phyloP scores from a whole-genome alignment of 2,113 vertebrate species.

The Petromus typicus region DNA sequence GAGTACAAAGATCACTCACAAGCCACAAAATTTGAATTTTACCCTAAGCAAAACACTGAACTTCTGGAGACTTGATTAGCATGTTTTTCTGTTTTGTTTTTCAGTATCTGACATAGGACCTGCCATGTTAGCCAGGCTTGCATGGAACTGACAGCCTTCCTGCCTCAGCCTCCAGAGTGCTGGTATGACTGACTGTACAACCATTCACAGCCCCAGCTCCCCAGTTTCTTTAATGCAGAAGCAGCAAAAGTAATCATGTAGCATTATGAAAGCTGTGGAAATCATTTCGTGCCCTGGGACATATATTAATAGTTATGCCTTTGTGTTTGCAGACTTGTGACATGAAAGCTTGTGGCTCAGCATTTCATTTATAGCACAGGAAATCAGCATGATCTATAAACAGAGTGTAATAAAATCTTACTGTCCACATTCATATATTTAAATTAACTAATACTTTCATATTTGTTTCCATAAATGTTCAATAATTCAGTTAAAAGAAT shows the following conservation, averaged over 20 bases:
- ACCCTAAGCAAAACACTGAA: neutral
- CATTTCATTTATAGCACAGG: constrained; percentile 48
- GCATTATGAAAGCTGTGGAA: too few relatives aligned
- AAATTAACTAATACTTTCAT: neutral
- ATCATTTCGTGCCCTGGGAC: neutral
- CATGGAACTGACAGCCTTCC: neutral
- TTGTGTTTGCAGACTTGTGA: constrained; percentile 33
- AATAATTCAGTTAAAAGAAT: neutral
- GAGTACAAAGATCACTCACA: neutral
- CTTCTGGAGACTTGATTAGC: neutral
- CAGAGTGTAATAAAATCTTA: constrained; percentile 33
- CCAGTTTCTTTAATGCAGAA: neutral
- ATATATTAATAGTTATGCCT: neutral
- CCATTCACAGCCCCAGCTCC: neutral
- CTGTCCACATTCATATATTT: constrained; percentile 6
- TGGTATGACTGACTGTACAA: neutral
- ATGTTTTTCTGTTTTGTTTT: neutral
- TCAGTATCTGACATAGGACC: neutral
- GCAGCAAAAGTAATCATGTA: neutral
- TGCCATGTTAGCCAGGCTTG: neutral
- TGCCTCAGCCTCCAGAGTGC: neutral
- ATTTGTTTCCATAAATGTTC: neutral
- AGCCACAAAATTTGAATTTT: neutral
- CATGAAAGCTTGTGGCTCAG: neutral
- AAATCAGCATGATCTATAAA: constrained; percentile 8